These are phyloP conservation scores for Bugulina stolonifera DNA, from an alignment of 2,888 invertebrate species.

Conservation along the genomic window DNA sequence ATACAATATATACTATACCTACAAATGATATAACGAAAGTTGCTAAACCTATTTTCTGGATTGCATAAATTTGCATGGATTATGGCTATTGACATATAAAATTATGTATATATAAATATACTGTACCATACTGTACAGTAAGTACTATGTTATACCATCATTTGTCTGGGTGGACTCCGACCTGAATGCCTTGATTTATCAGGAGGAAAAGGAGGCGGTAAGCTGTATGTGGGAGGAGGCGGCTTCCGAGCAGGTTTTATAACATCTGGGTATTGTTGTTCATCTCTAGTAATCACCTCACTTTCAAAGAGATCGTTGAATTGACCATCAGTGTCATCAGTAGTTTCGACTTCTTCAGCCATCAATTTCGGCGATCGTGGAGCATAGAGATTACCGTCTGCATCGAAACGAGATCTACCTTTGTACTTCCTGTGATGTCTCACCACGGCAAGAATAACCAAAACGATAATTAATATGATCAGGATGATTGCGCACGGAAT, in stretches of 20 bases:
- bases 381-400: background rate
- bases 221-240: background rate
- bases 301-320: conserved; percentile 11
- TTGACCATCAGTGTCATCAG: background rate
- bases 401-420: conserved; percentile 1
- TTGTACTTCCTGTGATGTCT: background rate
- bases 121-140: too few species aligned
- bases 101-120: too few species aligned
- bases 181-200: background rate
- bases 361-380: background rate
- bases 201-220: conserved; percentile 19
- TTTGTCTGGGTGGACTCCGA: too few species aligned
- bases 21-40: too few species aligned
- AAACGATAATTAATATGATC: background rate
- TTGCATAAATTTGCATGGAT: too few species aligned
- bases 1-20: too few species aligned
- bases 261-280: background rate
- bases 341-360: background rate
- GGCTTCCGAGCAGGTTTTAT: too few species aligned
- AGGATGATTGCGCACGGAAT: background rate
- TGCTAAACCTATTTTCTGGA: too few species aligned
- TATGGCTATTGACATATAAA: too few species aligned
- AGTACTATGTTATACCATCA: too few species aligned
- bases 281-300: background rate
- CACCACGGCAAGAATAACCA: background rate